These are phyloP conservation scores for Anomalospiza imberbis DNA, from an alignment of 2,797 vertebrate species.

Conservation along the genomic window DNA sequence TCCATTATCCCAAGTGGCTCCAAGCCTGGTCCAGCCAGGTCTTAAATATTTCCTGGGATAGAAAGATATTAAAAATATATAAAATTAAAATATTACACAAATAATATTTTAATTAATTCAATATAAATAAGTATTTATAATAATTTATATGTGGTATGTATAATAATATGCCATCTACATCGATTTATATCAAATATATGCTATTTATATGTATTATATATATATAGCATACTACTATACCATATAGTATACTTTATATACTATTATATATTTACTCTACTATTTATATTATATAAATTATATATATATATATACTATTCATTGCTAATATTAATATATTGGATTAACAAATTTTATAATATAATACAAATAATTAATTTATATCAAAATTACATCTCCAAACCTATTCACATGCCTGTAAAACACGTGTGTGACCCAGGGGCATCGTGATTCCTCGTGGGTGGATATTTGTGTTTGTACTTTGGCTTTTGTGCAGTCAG, in stretches of 20 bases:
- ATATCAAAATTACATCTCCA: too few relatives aligned
- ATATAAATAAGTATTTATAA: background rate
- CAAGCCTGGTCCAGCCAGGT: background rate
- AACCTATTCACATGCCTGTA: background rate
- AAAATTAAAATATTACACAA: too few relatives aligned
- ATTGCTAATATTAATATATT: background rate
- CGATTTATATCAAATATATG: background rate
- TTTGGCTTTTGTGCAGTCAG: background rate
- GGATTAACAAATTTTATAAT: accelerated
- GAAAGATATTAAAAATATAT: background rate
- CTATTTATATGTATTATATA: background rate
- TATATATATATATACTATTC: too few relatives aligned
- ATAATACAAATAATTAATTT: background rate
- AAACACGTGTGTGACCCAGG: background rate
- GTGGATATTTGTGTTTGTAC: background rate
- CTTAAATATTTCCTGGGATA: background rate
- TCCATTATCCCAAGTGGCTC: background rate
- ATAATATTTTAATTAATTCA: background rate
- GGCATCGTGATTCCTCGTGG: accelerated
- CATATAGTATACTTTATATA: too few relatives aligned
- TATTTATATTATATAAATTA: too few relatives aligned
- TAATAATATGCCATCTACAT: background rate
- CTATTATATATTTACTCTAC: too few relatives aligned
- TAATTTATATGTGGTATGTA: background rate
- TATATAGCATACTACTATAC: too few relatives aligned